Conservation (phyloP, 2,888 invertebrate genomes). For the Eudemis profundana region DNA sequence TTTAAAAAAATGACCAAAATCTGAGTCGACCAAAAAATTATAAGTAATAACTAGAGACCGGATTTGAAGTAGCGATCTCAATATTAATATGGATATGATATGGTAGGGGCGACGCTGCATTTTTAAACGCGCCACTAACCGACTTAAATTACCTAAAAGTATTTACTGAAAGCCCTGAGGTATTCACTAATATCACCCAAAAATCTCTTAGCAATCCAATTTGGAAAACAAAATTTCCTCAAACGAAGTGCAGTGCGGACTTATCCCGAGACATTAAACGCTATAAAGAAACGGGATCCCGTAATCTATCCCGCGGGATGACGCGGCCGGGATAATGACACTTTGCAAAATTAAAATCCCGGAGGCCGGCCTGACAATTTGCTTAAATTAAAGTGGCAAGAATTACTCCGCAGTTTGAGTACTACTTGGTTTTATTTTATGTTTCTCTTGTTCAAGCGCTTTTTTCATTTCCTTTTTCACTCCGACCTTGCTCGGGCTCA, state of each 20-base stretch:
- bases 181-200: not conserved
- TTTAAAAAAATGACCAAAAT: no score
- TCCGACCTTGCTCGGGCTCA: no score
- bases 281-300: slow-evolving; percentile 32
- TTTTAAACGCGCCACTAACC: no score
- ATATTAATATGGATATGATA: no score
- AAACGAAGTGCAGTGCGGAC: not conserved
- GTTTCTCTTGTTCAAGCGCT: no score
- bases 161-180: not conserved
- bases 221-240: not conserved
- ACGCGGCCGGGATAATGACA: slow-evolving; percentile 38
- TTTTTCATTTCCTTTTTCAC: no score
- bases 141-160: no score
- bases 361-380: slow-evolving; percentile 35
- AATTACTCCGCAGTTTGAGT: slow-evolving; percentile 7
- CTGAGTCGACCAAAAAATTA: no score
- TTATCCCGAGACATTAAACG: slow-evolving; percentile 30
- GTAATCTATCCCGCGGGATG: slow-evolving; percentile 42
- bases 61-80: no score
- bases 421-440: slow-evolving; percentile 1
- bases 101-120: no score
- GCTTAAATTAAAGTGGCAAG: slow-evolving; percentile 40
- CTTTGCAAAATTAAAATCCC: slow-evolving; percentile 43
- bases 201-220: not conserved
- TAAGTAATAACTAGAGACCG: no score